Base-by-base conservation (phyloP, 2,797 vertebrate genomes). In the Melanotaenia parkinsoni region DNA sequence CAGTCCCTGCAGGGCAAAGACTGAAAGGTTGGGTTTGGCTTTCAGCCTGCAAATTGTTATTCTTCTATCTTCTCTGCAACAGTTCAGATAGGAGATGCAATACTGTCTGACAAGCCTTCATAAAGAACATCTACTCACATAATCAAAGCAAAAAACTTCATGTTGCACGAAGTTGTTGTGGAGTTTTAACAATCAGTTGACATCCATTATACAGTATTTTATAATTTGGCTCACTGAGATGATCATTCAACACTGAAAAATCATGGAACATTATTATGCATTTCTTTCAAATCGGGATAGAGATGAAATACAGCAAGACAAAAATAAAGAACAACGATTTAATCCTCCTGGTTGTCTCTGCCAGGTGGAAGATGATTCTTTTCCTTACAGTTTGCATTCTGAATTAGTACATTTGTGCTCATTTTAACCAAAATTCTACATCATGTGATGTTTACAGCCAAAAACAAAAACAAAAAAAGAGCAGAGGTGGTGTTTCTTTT, bases 1-100 rank as follows among this genome's bases (percentile, higher is more conserved):
- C 84, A 78, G 88, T 92, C 89, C 88, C 92, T 65, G 81, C 67
- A 87, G 89, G 83, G 76, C 57, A 70, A 86, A 86, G 83, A 88
- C 56, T 80, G 79, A 88, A 85, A 82, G 77, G 70, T 86, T 85
- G 14, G 32, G 79, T 84, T 91, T 92, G 91, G 91, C 86, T 70
- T 30, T 3, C 51, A 50, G 88, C 88, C 83, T 77, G 77, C 62
- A 82, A 56, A 79, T 79, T 83, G 86, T 87, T 82, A 86, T 86
- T 70, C 74, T 72, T 80, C 58, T 73, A 62, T 80, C 66, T 76
- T 76, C 74, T 45, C 67, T 47, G 54, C 26, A 78, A 68, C 62
- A 79, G 70, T 56, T 67, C 74, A 71, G 63, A 77, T 30, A 63
- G 70, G 30, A 81, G 47, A 66, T 40, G 35, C 5, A 62, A 22